Evolutionary conservation across 2,797 vertebrate species (phyloP).

Genomic region (Tinamus major): DNA sequence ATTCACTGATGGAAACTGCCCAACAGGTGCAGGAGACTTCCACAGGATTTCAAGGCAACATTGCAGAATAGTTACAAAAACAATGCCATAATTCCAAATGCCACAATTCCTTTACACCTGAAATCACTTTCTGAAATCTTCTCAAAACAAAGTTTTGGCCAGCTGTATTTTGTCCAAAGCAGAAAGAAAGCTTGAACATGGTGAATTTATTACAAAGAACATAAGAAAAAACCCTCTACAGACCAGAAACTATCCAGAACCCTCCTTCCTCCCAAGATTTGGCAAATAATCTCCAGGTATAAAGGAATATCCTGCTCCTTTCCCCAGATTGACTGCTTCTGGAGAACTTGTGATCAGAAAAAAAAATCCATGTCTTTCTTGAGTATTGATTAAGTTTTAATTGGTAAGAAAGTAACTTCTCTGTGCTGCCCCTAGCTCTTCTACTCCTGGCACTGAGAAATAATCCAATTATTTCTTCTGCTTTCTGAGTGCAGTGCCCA

Average conservation of each 20-base stretch:
- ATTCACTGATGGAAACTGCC: background rate
- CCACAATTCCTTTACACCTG: background rate
- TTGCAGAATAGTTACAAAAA: background rate
- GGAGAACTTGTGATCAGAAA: background rate
- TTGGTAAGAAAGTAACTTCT: background rate
- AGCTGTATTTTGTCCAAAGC: background rate
- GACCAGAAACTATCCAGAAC: background rate
- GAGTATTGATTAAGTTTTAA: background rate
- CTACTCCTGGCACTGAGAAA: background rate
- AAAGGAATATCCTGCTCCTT: background rate
- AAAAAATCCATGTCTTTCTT: background rate
- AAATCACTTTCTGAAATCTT: background rate
- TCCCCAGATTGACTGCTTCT: background rate
- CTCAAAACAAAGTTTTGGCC: background rate
- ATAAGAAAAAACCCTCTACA: fast-evolving
- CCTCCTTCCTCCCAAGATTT: background rate
- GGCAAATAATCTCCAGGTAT: background rate
- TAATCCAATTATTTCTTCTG: background rate
- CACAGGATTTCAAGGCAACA: background rate
- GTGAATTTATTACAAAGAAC: background rate
- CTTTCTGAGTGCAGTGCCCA: background rate
- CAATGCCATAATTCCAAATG: background rate
- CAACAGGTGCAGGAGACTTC: background rate
- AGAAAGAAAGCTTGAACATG: background rate
- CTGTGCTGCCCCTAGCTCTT: background rate